Evolutionary conservation across 1,140 invertebrate genomes (phyloP).

Genomic region (Andrena cerasifolii): DNA sequence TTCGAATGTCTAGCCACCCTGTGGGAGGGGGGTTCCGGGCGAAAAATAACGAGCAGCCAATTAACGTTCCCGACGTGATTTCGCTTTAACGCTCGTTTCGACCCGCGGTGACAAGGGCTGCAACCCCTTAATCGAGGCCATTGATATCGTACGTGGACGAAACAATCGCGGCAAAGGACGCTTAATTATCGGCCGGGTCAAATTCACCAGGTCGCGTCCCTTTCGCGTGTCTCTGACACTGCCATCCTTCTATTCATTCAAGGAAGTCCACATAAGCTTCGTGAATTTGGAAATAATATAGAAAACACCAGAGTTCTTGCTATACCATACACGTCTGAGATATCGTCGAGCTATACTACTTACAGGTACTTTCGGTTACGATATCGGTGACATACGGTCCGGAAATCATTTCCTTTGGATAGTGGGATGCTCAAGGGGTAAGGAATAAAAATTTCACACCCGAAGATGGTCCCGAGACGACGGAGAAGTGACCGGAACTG

Average conservation of each 20-base stretch:
- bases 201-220: too few relatives aligned
- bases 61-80: constrained; percentile 54
- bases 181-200: constrained; percentile 2
- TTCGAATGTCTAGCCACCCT: constrained; percentile 31
- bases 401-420: background rate
- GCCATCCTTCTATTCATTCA: too few relatives aligned
- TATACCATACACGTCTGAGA: too few relatives aligned
- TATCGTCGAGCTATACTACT: too few relatives aligned
- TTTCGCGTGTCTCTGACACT: too few relatives aligned
- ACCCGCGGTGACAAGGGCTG: background rate
- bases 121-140: constrained; percentile 16
- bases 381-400: constrained; percentile 15
- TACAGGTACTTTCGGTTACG: too few relatives aligned
- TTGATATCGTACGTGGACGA: background rate
- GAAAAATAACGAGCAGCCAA: constrained; percentile 67
- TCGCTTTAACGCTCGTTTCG: background rate
- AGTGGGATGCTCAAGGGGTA: background rate
- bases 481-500: background rate
- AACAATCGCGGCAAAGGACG: background rate
- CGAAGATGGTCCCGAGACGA: background rate
- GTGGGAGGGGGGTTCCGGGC: constrained; percentile 21
- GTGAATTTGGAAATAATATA: too few relatives aligned
- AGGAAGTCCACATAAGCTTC: too few relatives aligned
- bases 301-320: too few relatives aligned
- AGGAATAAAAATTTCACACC: constrained; percentile 11